phyloP scores from a whole-genome alignment of 2,797 vertebrate genomes.

The Lacerta viridis region DNA sequence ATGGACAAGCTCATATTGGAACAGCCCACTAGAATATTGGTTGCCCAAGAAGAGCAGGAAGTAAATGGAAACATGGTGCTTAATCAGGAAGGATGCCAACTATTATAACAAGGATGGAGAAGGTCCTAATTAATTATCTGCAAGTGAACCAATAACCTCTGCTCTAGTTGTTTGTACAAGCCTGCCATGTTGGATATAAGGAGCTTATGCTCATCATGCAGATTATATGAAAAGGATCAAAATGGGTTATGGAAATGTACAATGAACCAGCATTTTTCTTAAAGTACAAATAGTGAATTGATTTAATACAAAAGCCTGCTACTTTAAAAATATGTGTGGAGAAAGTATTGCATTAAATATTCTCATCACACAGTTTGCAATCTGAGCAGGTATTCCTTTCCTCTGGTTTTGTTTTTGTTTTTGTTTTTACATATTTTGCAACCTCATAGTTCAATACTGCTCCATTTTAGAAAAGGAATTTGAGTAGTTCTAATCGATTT shows the following conservation, averaged over 20 bases:
- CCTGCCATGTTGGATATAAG: not conserved
- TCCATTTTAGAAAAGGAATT: not conserved
- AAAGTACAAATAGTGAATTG: not conserved
- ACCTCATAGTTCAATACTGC: not conserved
- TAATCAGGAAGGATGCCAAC: not conserved
- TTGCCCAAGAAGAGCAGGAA: not conserved
- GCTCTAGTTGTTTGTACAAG: not conserved
- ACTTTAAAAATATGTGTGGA: not conserved
- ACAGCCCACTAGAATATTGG: not conserved
- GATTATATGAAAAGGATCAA: not conserved
- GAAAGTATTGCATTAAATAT: constrained; percentile 12
- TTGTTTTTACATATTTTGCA: not conserved
- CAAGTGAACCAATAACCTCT: not conserved
- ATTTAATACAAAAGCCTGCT: constrained; percentile 20
- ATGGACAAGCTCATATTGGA: not conserved
- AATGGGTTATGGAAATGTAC: not conserved
- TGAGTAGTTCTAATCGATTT: not conserved
- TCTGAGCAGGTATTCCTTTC: not conserved
- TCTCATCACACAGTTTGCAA: not conserved
- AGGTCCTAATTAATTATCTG: constrained; percentile 36
- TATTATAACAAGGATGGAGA: too few species aligned
- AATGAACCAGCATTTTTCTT: not conserved
- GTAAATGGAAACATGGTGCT: not conserved
- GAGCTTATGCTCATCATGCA: not conserved
- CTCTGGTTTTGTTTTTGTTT: not conserved